Percentiles rank a stretch among this genome's conserved stretches.
Conservation (phyloP, 2,888 invertebrate species). For the Synanthedon myopaeformis region DNA sequence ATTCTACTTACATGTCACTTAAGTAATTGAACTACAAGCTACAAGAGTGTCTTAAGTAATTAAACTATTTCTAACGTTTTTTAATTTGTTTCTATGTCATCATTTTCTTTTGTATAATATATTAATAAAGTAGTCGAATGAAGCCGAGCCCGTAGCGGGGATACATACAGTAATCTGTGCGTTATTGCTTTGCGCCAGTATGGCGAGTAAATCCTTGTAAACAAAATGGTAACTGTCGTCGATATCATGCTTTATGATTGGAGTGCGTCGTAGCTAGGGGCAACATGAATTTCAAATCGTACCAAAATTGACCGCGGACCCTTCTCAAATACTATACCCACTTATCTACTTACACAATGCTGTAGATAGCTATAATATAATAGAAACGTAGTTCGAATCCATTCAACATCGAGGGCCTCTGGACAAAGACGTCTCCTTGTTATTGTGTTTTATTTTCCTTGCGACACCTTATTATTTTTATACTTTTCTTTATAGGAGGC, state of each 20-base stretch:
- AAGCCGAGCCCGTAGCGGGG: neutral
- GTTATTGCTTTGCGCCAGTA: constrained; percentile 18
- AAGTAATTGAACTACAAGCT: too few relatives aligned
- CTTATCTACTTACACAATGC: neutral
- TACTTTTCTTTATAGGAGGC: constrained; percentile 52
- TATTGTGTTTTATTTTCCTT: constrained; percentile 59
- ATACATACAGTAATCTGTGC: constrained; percentile 8
- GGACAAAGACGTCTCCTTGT: constrained; percentile 41
- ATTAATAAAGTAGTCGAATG: too few relatives aligned
- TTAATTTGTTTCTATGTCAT: too few relatives aligned
- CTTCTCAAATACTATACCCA: constrained; percentile 22
- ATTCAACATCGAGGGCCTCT: constrained; percentile 28
- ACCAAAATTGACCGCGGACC: constrained; percentile 43
- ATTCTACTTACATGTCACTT: too few relatives aligned
- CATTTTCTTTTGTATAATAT: too few relatives aligned
- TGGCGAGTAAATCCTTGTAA: constrained; percentile 50
- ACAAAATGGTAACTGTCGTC: constrained; percentile 59
- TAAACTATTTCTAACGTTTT: too few relatives aligned
- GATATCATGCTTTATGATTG: constrained; percentile 56
- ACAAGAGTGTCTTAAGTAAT: too few relatives aligned
- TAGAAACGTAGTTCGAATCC: constrained; percentile 25
- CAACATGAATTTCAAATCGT: constrained; percentile 47
- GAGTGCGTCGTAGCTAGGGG: constrained; percentile 20
- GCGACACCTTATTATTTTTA: constrained; percentile 62
- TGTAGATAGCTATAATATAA: neutral